Evolutionary conservation across 2,888 invertebrate species (phyloP).

Genomic region (Lithophane semibrunnea): DNA sequence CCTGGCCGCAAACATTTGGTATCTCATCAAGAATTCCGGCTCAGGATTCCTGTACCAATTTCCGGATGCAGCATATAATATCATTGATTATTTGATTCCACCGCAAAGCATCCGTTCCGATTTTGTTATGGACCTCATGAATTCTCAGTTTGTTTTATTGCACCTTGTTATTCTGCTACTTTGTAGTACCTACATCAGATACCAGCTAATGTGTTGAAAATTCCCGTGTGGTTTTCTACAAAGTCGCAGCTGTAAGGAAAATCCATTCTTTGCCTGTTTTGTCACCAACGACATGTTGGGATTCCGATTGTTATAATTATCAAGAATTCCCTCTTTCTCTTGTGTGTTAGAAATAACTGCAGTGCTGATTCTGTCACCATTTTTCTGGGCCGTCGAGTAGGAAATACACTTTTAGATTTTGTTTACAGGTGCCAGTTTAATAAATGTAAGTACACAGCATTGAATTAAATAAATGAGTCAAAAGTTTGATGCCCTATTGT

Average conservation of each 20-base stretch:
- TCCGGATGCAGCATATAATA: constrained; percentile 39
- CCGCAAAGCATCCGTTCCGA: constrained; percentile 42
- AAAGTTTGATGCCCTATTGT: neutral
- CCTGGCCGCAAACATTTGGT: constrained; percentile 37
- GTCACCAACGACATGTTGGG: neutral
- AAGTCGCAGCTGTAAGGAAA: constrained; percentile 29
- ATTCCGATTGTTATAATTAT: constrained; percentile 8
- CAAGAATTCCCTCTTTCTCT: neutral
- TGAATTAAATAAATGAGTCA: constrained; percentile 4
- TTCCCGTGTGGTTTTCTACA: constrained; percentile 5
- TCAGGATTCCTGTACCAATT: constrained; percentile 37
- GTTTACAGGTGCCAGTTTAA: neutral
- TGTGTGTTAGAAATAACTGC: neutral
- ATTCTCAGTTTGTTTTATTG: constrained; percentile 17
- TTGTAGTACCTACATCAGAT: neutral
- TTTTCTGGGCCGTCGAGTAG: neutral
- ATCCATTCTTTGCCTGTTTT: constrained; percentile 16
- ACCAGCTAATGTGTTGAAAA: neutral
- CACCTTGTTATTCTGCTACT: neutral
- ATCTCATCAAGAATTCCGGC: constrained; percentile 37
- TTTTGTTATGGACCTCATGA: constrained; percentile 39
- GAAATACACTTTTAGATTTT: neutral
- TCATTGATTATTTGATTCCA: constrained; percentile 40
- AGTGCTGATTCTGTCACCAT: neutral
- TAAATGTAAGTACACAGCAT: neutral